Percentiles rank a stretch among this genome's conserved stretches.
These are phyloP conservation scores for Globodera ellingtonae DNA, from an alignment of 1,140 invertebrate genomes.

Conservation along the genomic window DNA sequence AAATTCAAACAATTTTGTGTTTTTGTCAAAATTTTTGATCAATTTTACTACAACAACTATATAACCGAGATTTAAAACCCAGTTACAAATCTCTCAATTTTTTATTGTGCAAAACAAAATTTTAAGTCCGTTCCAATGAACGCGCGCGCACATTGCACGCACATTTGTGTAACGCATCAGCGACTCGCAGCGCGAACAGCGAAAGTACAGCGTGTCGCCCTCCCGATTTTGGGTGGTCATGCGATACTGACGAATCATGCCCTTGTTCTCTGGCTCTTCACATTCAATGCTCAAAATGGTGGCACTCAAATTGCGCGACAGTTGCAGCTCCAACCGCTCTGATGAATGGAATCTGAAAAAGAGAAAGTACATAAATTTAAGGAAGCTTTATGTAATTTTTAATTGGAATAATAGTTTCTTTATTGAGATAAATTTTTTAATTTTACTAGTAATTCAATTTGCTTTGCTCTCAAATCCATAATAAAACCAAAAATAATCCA, in stretches of 20 bases:
- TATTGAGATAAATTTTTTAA: too few relatives aligned
- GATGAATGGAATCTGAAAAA: constrained; percentile 28
- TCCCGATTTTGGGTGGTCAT: constrained; percentile 45
- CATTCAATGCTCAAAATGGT: constrained; percentile 42
- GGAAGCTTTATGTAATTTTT: too few relatives aligned
- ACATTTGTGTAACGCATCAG: constrained; percentile 38
- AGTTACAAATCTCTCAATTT: neutral
- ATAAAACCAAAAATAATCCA: too few relatives aligned
- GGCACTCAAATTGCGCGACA: constrained; percentile 42
- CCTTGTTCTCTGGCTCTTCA: constrained; percentile 9
- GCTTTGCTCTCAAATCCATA: too few relatives aligned
- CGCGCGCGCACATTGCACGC: neutral
- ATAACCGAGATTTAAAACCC: too few relatives aligned
- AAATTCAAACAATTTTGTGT: too few relatives aligned
- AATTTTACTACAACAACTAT: too few relatives aligned
- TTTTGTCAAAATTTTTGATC: too few relatives aligned
- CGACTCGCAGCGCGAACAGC: constrained; percentile 46
- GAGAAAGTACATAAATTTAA: neutral
- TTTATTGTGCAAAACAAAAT: neutral
- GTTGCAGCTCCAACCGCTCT: constrained; percentile 39
- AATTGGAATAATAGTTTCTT: too few relatives aligned
- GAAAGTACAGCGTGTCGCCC: constrained; percentile 43
- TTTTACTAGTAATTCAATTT: too few relatives aligned
- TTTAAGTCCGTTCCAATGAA: too few relatives aligned
- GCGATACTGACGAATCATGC: constrained; percentile 36